phyloP scores from a whole-genome alignment of 2,888 invertebrate genomes.

The Stegophylla sp. region DNA sequence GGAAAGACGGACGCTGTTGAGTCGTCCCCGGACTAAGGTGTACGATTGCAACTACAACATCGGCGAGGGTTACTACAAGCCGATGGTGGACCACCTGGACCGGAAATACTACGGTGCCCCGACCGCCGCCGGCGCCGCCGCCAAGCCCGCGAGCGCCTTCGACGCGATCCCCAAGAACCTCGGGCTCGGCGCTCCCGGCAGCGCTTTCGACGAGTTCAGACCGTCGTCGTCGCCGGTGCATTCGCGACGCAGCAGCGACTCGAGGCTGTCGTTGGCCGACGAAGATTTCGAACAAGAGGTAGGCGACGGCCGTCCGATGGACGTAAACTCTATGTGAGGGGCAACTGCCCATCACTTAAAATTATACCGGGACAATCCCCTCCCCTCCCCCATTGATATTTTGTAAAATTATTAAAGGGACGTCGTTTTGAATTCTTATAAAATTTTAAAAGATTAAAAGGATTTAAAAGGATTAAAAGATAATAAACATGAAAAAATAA shows the following conservation, averaged over 20 bases:
- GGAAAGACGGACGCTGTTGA: constrained; percentile 61
- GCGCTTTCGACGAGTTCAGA: constrained; percentile 53
- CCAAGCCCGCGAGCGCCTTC: constrained; percentile 67
- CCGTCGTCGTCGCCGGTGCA: constrained; percentile 67
- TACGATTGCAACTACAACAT: constrained; percentile 87
- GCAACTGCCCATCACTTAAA: no score
- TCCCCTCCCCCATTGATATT: no score
- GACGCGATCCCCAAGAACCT: constrained; percentile 64
- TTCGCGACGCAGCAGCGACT: constrained; percentile 68
- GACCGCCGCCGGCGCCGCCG: constrained; percentile 64
- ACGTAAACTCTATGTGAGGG: no score
- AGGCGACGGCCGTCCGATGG: not conserved
- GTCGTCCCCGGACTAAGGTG: constrained; percentile 78
- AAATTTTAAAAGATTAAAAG: no score
- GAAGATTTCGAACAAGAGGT: constrained; percentile 60
- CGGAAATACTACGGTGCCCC: constrained; percentile 71
- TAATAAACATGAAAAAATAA: no score
- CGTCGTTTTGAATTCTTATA: no score
- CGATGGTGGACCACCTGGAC: constrained; percentile 78
- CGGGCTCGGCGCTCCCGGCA: constrained; percentile 64
- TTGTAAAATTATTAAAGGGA: no score
- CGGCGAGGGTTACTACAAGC: constrained; percentile 82
- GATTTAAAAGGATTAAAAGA: no score
- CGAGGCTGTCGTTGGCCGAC: constrained; percentile 59
- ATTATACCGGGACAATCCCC: no score